Evolutionary conservation across 2,888 invertebrate species (phyloP), one percentile per base, ranked within the genome.

Genomic region (Patella pellucida): DNA sequence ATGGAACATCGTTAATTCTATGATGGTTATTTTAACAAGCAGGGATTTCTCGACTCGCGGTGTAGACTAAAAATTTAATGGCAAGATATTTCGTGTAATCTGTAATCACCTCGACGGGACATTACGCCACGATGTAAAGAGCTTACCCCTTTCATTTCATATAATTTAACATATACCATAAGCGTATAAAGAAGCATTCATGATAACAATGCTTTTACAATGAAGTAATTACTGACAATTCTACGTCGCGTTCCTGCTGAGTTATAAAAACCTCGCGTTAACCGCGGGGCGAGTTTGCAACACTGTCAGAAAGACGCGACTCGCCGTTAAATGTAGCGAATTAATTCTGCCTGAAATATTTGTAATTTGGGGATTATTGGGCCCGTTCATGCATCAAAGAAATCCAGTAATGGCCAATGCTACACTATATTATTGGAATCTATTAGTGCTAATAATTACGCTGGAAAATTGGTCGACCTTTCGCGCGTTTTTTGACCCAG

Each of bases 321-420:
- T 41, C 67, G 12, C 52, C 69, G 75, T 70, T 71, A 70, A 75
- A 78, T 78, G 78, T 78, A 73, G 70, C 78, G 68, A 78, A 78
- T 78, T 78, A 78, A 68, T 78, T 75, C 78, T 76, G 78, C 78
- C 41, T 75, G 68, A 75, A 68, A 78, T 78, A 73, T 75, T 52
- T 71, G 78, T 78, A 75, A 78, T 78, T 73, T 78, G n/a, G 68
- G 71, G 67, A 69, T 78, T 68, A 68, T 75, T 75, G 70, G 27
- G 31, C 50, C 67, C 69, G 56, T 54, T 69, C 52, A 68, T 74
- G 56, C 70, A 70, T 71, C 74, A 74, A 52, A 70, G 71, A 67
- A 71, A 50, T 15, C 51, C 16, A 50, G 62, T 67, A 19, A 54
- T 19, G 41, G 41, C 41, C 41, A 41, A 41, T 41, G 27, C 41